Percentiles rank a stretch among this genome's conserved stretches.
These are phyloP conservation scores for Salvelinus sp. DNA, from an alignment of 2,113 vertebrate species.

Conservation along the genomic window DNA sequence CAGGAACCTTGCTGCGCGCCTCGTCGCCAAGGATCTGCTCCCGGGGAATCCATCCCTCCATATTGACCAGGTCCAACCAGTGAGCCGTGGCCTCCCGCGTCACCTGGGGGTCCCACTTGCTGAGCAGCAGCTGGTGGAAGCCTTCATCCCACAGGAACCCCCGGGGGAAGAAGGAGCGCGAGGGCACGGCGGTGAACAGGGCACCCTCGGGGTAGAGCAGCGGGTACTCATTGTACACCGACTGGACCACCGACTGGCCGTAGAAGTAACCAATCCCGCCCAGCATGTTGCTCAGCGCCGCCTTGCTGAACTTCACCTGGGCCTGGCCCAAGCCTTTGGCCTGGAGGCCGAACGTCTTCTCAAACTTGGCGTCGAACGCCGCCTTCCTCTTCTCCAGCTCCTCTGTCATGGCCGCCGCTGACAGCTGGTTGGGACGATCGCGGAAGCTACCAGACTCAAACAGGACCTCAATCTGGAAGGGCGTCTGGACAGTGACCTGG, in stretches of 20 bases:
- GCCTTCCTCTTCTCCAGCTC: slow-evolving; percentile 71
- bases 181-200: slow-evolving; percentile 89
- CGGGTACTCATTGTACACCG: slow-evolving; percentile 65
- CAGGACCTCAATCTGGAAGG: slow-evolving; percentile 82
- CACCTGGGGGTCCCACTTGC: slow-evolving; percentile 83
- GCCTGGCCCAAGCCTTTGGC: slow-evolving; percentile 72
- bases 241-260: slow-evolving; percentile 84
- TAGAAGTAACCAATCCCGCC: slow-evolving; percentile 92
- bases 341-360: slow-evolving; percentile 78
- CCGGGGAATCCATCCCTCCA: slow-evolving; percentile 93
- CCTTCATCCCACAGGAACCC: slow-evolving; percentile 98
- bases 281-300: slow-evolving; percentile 88
- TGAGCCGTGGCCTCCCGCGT: slow-evolving; percentile 83
- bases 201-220: slow-evolving; percentile 69
- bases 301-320: slow-evolving; percentile 80
- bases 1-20: slow-evolving; percentile 87
- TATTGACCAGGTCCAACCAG: slow-evolving; percentile 92
- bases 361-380: slow-evolving; percentile 80
- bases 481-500: slow-evolving; percentile 86
- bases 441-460: slow-evolving; percentile 87
- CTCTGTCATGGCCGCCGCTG: slow-evolving; percentile 66
- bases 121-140: slow-evolving; percentile 90
- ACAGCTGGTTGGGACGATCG: slow-evolving; percentile 71
- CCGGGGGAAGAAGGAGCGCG: slow-evolving; percentile 93
- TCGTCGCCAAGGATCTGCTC: slow-evolving; percentile 94